Evolutionary conservation across 2,888 invertebrate species (phyloP), one percentile per base, ranked within the genome.

Genomic region (Sthenelais limicola): DNA sequence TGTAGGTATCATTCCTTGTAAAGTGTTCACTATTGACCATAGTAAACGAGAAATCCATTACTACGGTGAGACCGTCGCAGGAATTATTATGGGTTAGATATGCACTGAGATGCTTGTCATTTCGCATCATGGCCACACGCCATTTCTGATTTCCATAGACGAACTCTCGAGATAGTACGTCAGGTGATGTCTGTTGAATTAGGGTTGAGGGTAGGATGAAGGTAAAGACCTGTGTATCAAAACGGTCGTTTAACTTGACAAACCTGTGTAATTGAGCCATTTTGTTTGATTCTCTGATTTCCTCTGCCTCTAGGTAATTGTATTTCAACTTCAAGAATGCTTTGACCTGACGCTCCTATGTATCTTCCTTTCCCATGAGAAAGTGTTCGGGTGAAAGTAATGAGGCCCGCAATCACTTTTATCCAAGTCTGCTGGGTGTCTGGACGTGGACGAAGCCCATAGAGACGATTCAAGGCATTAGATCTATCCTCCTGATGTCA

Each of bases 141-240:
- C 94, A 94, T 86, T 92, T 91, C 85, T 94, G 94, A 85, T 93
- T 93, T 68, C 93, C 93, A 87, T 93, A 94, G 77, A 92, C 91
- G 88, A 94, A 93, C 87, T 94, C 94, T 88, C 93, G 93, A 80
- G 93, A 93, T 77, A 93, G 93, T 82, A 93, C 92, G 88, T 94
- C 94, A 74, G 93, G 91, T 85, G 93, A 92, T 67, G 92, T 91
- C 88, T 94, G 94, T 73, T 93, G 90, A 62, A 93, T 92, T 78
- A 93, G 92, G 73, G 92, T 92, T 82, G 92, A 91, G 76, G 94
- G 94, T 80, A 94, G 92, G 83, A 93, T 92, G 89, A 94, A 94
- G 74, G 94, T 94, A 90, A 94, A 94, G 82, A 94, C 92, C 89
- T 93, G 93, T 79, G 93, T 93, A 90, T 93, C 92, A 88, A 92